Evolutionary conservation across 2,113 vertebrate genomes (phyloP), one percentile per base, ranked within the genome.

Genomic region (Fregata magnificens): DNA sequence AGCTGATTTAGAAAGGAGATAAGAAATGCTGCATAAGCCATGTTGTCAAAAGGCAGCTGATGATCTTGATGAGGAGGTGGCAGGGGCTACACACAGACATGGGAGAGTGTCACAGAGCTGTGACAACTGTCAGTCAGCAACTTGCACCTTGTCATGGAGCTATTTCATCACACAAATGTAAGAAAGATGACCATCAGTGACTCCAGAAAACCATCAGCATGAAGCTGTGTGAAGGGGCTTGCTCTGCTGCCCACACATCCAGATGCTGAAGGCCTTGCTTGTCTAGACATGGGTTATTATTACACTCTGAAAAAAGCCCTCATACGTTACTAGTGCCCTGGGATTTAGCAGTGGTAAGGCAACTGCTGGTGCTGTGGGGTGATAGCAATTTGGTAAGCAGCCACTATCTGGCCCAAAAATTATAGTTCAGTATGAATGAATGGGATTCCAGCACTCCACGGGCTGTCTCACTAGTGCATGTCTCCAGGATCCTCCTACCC

Each of bases 101-200:
- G 12, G 49, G 8, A 19, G 22, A 63, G 36, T 13, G 34, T 40
- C 12, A 13, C 55, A 84, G n/a, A 83, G 52, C 9, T 78, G 55
- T 47, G 42, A 38, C 45, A 56, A 22, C 16, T 11, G 2, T 44
- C 73, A 59, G 18, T 25, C 73, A 76, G 31, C 8, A 24, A 3
- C 5, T 36, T 26, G 36, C 55, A 53, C 55, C 14, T 73, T 34
- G 16, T 38, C 7, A 1, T 47, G 28, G 32, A 17, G 8, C 34
- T 47, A 4, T 45, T 65, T 62, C 49, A 38, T 25, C 25, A 19
- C 16, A 22, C 13, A 26, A 56, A 61, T 1, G 1, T 29, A 42
- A 36, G 58, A 7, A n/a, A n/a, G n/a, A n/a, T 6, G 11, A 20
- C 17, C 3, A 0, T 1, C 63, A n/a, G 11, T 7, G 7, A 17